phyloP scores from a whole-genome alignment of 2,113 vertebrate genomes.

The Pituophis catenifer region DNA sequence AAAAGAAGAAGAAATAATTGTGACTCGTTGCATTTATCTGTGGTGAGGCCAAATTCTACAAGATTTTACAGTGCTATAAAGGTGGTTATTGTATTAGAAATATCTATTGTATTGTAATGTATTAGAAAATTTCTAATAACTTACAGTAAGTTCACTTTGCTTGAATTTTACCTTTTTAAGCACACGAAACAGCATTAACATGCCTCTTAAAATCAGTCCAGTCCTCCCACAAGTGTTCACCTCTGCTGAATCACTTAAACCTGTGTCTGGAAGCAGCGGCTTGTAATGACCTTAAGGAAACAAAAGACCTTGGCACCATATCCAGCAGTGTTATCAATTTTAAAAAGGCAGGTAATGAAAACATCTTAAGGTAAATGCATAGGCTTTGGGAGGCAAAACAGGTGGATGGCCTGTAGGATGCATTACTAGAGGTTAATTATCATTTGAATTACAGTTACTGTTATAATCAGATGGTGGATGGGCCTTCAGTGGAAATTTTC shows the following conservation, averaged over 20 bases:
- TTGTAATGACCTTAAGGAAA: not conserved
- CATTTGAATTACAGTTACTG: slow-evolving; percentile 1
- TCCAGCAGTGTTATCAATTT: not conserved
- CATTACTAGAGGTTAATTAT: not conserved
- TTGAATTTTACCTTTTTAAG: not conserved
- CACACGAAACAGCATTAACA: not conserved
- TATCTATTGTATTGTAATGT: not conserved
- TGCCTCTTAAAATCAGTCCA: not conserved
- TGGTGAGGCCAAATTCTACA: not conserved
- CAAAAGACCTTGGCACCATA: not conserved
- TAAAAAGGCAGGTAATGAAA: not conserved
- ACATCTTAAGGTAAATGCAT: not conserved
- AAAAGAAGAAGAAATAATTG: not conserved
- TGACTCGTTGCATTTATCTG: too few species aligned
- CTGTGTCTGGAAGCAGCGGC: not conserved
- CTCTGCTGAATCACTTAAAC: slow-evolving; percentile 21
- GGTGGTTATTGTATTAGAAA: not conserved
- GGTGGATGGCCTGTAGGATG: not conserved
- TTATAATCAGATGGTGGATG: not conserved
- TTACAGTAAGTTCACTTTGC: slow-evolving; percentile 12
- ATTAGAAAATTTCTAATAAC: not conserved
- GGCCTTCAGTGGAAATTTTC: not conserved
- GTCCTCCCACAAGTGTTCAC: not conserved
- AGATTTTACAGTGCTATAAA: not conserved
- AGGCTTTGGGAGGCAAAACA: not conserved